Conservation (phyloP, 2,888 invertebrate species). For the Lysandra coridon region DNA sequence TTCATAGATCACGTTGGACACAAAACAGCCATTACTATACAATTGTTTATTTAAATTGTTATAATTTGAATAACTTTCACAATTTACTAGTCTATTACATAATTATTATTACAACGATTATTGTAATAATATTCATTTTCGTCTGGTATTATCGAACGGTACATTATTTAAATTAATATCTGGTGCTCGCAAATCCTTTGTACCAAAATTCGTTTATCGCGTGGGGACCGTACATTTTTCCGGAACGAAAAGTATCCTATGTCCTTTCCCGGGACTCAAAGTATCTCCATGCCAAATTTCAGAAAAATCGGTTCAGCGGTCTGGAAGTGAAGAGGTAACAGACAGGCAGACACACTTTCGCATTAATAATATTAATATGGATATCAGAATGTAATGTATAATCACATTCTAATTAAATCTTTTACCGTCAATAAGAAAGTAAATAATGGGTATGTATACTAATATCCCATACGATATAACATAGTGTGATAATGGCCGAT, state of each 20-base stretch:
- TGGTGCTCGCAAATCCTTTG: too few species aligned
- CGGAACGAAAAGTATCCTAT: too few species aligned
- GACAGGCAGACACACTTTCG: too few species aligned
- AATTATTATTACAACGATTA: background rate
- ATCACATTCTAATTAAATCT: background rate
- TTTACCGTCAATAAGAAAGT: background rate
- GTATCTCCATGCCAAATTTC: too few species aligned
- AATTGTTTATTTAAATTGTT: constrained; percentile 21
- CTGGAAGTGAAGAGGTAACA: too few species aligned
- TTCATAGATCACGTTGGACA: background rate
- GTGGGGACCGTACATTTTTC: too few species aligned
- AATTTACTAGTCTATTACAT: background rate
- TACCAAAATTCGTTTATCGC: too few species aligned
- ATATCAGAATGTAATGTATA: too few species aligned
- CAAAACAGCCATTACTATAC: background rate
- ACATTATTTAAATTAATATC: background rate
- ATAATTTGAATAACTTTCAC: constrained; percentile 13
- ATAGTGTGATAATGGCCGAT: background rate
- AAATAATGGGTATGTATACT: background rate
- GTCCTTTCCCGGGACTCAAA: too few species aligned
- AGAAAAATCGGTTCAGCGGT: too few species aligned
- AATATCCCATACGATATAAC: constrained; percentile 9
- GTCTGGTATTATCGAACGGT: background rate
- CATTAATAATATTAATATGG: too few species aligned
- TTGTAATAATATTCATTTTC: constrained; percentile 1